phyloP scores from a whole-genome alignment of 2,113 vertebrate genomes.

The Porphyrio hochstetteri region DNA sequence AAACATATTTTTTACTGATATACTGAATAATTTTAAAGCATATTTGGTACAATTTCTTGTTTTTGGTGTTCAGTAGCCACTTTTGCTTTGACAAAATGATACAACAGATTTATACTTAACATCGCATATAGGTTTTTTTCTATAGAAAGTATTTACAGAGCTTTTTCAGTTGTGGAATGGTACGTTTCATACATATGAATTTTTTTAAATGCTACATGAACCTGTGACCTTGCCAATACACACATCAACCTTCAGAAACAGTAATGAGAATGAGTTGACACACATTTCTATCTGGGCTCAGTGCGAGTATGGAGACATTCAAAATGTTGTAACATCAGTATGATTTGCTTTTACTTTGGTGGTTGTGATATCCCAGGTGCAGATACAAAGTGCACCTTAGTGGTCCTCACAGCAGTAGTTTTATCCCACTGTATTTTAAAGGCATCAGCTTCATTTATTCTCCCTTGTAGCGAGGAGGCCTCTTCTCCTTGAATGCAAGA shows the following conservation, averaged over 20 bases:
- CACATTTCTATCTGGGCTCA: neutral
- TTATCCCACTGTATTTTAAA: slow-evolving; percentile 30
- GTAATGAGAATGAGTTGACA: slow-evolving; percentile 22
- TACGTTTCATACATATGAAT: slow-evolving; percentile 36
- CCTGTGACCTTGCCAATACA: slow-evolving; percentile 22
- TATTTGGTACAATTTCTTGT: slow-evolving; percentile 56
- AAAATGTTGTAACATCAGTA: neutral
- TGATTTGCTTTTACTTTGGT: slow-evolving; percentile 52
- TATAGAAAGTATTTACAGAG: slow-evolving; percentile 73
- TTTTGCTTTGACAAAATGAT: slow-evolving; percentile 59
- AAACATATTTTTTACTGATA: neutral
- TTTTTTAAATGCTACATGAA: slow-evolving; percentile 46
- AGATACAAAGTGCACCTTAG: slow-evolving; percentile 31
- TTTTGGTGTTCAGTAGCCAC: slow-evolving; percentile 63
- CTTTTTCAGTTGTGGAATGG: slow-evolving; percentile 48
- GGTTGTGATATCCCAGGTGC: slow-evolving; percentile 12
- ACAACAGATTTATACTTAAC: slow-evolving; percentile 54
- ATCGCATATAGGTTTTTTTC: slow-evolving; percentile 40
- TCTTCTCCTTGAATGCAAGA: slow-evolving; percentile 95
- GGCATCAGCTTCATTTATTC: slow-evolving; percentile 78
- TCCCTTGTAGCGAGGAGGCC: slow-evolving; percentile 89
- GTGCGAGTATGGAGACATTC: neutral
- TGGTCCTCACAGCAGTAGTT: slow-evolving; percentile 41
- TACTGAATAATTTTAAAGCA: slow-evolving; percentile 27
- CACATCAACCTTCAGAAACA: slow-evolving; percentile 48